These are phyloP conservation scores for Drosophila kepulauana DNA, from an alignment of 1,140 invertebrate species.

Conservation along the genomic window DNA sequence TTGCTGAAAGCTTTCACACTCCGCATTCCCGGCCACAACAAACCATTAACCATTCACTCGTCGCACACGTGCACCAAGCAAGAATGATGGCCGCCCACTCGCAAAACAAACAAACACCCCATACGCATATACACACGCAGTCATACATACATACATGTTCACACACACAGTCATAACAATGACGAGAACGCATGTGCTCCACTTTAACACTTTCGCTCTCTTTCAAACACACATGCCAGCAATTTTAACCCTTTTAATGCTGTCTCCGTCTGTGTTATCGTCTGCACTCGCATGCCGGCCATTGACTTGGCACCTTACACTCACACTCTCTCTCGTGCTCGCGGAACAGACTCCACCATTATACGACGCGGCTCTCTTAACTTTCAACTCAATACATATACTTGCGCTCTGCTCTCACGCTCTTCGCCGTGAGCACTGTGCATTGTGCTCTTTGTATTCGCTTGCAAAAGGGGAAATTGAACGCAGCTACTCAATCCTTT, in stretches of 20 bases:
- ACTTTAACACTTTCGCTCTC: slow-evolving; percentile 84
- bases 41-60: slow-evolving; percentile 33
- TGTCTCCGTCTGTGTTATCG: slow-evolving; percentile 76
- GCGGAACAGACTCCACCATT: slow-evolving; percentile 6
- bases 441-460: slow-evolving; percentile 39
- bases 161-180: slow-evolving; percentile 15
- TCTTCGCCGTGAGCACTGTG: slow-evolving; percentile 32
- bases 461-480: slow-evolving; percentile 61
- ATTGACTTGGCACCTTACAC: slow-evolving; percentile 60
- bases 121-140: slow-evolving; percentile 16
- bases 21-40: slow-evolving; percentile 37
- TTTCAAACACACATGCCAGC: slow-evolving; percentile 71
- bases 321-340: slow-evolving; percentile 9
- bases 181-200: slow-evolving; percentile 75
- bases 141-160: slow-evolving; percentile 23
- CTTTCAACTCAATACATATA: slow-evolving; percentile 25
- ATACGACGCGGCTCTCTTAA: slow-evolving; percentile 54
- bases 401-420: slow-evolving; percentile 24
- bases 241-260: slow-evolving; percentile 83
- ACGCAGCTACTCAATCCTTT: slow-evolving; percentile 44
- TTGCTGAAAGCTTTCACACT: slow-evolving; percentile 40
- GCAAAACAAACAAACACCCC: slow-evolving; percentile 35
- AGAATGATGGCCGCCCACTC: slow-evolving; percentile 71
- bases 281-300: slow-evolving; percentile 66
- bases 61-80: slow-evolving; percentile 47